phyloP scores from a whole-genome alignment of 2,888 invertebrate species.

The Hanleya hanleyi region DNA sequence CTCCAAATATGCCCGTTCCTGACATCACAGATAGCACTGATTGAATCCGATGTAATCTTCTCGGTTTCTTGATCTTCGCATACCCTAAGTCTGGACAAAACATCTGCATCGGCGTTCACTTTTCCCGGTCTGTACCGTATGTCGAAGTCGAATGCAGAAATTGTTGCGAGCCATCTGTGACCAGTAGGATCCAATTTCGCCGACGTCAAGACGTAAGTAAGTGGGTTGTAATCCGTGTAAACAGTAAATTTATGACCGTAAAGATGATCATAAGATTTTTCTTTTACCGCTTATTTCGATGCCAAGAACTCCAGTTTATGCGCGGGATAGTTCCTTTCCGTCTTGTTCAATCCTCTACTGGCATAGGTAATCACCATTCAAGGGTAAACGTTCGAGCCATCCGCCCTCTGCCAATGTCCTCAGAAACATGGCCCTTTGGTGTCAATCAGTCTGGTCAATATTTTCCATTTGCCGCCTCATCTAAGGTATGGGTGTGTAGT shows the following conservation, averaged over 20 bases:
- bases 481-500: no score
- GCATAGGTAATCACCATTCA: slow-evolving; percentile 41
- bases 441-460: no score
- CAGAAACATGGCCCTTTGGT: no score
- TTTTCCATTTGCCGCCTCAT: no score
- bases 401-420: no score
- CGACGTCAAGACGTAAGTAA: slow-evolving; percentile 34
- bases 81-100: slow-evolving; percentile 39
- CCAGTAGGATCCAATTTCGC: slow-evolving; percentile 40
- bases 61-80: no score
- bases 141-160: slow-evolving; percentile 32
- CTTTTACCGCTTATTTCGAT: not conserved
- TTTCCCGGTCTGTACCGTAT: slow-evolving; percentile 37
- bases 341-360: slow-evolving; percentile 26
- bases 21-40: no score
- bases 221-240: slow-evolving; percentile 38
- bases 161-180: slow-evolving; percentile 34
- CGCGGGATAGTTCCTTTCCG: slow-evolving; percentile 30
- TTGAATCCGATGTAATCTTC: no score
- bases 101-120: slow-evolving; percentile 38
- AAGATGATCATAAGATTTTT: slow-evolving; percentile 17
- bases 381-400: no score
- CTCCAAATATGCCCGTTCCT: no score
- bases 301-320: slow-evolving; percentile 34
- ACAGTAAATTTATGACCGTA: slow-evolving; percentile 28